Percentiles rank a stretch among this genome's conserved stretches.
These are phyloP conservation scores for Ochlodes sylvanus DNA, from an alignment of 2,888 invertebrate species.

Conservation along the genomic window DNA sequence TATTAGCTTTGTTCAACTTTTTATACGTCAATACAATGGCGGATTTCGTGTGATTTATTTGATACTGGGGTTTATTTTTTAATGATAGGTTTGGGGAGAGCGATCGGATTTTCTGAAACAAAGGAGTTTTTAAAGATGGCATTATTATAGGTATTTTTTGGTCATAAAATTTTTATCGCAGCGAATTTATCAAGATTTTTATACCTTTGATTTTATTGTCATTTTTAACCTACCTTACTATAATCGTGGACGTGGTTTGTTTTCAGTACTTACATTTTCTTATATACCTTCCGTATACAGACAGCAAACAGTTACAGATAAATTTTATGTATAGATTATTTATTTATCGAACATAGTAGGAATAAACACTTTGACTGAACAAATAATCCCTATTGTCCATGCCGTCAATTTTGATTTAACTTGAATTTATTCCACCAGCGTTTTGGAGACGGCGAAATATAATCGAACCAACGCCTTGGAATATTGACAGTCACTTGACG, in stretches of 20 bases:
- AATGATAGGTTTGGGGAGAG: constrained; percentile 5
- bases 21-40: constrained; percentile 34
- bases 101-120: constrained; percentile 11
- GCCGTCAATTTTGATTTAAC: constrained; percentile 35
- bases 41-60: constrained; percentile 27
- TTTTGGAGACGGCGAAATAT: constrained; percentile 44
- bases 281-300: too few relatives aligned
- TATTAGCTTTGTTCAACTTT: constrained; percentile 36
- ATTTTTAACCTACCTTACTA: too few relatives aligned
- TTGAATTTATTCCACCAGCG: constrained; percentile 45
- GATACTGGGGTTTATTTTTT: constrained; percentile 17
- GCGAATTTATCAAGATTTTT: background rate
- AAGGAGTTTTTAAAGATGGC: background rate
- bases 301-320: too few relatives aligned
- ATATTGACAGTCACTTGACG: constrained; percentile 58
- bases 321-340: too few relatives aligned
- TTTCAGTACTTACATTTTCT: too few relatives aligned
- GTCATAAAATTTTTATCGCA: background rate
- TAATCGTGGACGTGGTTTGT: too few relatives aligned
- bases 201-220: too few relatives aligned
- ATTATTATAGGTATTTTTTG: background rate
- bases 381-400: constrained; percentile 18
- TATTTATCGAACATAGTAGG: too few relatives aligned
- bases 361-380: background rate
- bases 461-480: constrained; percentile 46